Evolutionary conservation across 2,888 invertebrate genomes (phyloP).

Genomic region (Ophion ellenae): DNA sequence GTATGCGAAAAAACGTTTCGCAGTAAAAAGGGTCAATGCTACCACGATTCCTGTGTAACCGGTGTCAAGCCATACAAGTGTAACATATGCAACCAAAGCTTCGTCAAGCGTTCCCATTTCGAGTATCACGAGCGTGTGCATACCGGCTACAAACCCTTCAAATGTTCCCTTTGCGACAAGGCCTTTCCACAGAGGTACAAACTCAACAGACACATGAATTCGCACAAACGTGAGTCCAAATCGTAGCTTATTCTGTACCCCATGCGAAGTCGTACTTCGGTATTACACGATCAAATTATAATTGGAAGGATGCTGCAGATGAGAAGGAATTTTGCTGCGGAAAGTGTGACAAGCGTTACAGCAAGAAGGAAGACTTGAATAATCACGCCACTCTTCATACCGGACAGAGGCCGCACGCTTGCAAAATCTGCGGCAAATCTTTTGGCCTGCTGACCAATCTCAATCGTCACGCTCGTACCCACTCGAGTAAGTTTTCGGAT

Average conservation of each 20-base stretch:
- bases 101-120: slow-evolving; percentile 89
- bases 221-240: slow-evolving; percentile 76
- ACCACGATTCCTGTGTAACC: slow-evolving; percentile 79
- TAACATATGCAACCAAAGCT: slow-evolving; percentile 84
- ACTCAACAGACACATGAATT: slow-evolving; percentile 88
- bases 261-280: not conserved
- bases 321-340: slow-evolving; percentile 86
- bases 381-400: slow-evolving; percentile 86
- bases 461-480: slow-evolving; percentile 88
- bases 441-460: slow-evolving; percentile 89
- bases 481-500: slow-evolving; percentile 85
- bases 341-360: slow-evolving; percentile 87
- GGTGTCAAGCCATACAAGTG: slow-evolving; percentile 85
- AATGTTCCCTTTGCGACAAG: slow-evolving; percentile 88
- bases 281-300: slow-evolving; percentile 33
- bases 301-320: slow-evolving; percentile 76
- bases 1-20: slow-evolving; percentile 89
- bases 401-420: slow-evolving; percentile 85
- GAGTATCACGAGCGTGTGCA: slow-evolving; percentile 90
- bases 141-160: slow-evolving; percentile 86
- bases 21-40: slow-evolving; percentile 84
- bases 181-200: slow-evolving; percentile 89
- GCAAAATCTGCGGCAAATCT: slow-evolving; percentile 87
- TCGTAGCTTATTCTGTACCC: not conserved
- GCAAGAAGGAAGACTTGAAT: slow-evolving; percentile 86